phyloP scores from a whole-genome alignment of 2,888 invertebrate genomes.

The Hyles lineata region DNA sequence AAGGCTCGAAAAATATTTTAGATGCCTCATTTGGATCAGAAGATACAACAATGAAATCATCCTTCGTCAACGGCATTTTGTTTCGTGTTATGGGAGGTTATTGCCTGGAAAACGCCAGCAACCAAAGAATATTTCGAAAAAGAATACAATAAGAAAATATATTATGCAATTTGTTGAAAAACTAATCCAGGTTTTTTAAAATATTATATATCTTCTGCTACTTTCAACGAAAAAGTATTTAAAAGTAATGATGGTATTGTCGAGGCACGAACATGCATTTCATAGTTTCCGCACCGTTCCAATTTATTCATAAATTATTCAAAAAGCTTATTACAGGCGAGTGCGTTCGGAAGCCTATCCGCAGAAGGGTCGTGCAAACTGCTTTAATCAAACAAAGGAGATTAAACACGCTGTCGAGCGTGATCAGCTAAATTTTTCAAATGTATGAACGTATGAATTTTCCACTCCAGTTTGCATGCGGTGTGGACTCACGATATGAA shows the following conservation, averaged over 20 bases:
- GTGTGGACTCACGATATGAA: background rate
- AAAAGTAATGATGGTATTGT: too few species aligned
- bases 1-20: background rate
- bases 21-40: background rate
- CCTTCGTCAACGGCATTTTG: background rate
- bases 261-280: background rate
- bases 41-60: background rate
- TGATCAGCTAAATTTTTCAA: background rate
- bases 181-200: too few species aligned
- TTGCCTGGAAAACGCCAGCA: background rate
- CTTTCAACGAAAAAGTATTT: too few species aligned
- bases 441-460: slow-evolving; percentile 19
- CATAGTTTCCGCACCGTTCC: background rate
- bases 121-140: too few species aligned
- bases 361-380: background rate
- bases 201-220: too few species aligned
- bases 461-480: slow-evolving; percentile 3
- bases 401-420: background rate
- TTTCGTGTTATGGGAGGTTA: background rate
- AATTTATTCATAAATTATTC: background rate
- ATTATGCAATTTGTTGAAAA: too few species aligned
- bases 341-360: background rate
- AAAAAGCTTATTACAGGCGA: background rate
- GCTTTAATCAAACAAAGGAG: slow-evolving; percentile 21
- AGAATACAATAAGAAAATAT: too few species aligned